These are phyloP conservation scores for Antheraea pernyi DNA, from an alignment of 1,140 invertebrate genomes.

Conservation along the genomic window DNA sequence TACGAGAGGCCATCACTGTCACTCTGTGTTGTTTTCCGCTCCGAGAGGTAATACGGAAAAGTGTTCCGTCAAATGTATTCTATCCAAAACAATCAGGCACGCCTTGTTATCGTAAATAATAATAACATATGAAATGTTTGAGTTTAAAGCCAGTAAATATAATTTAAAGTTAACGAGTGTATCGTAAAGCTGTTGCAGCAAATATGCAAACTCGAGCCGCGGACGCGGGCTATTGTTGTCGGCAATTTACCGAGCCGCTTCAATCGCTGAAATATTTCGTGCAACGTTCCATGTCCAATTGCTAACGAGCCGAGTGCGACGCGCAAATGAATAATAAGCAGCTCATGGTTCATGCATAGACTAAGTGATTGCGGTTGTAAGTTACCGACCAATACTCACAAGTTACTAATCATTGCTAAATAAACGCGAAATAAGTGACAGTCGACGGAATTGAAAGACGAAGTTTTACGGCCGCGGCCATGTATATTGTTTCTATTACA, in stretches of 20 bases:
- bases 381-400: constrained; percentile 20
- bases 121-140: neutral
- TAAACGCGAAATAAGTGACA: neutral
- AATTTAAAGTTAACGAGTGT: constrained; percentile 71
- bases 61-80: neutral
- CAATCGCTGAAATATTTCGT: constrained; percentile 78
- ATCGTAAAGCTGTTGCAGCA: constrained; percentile 69
- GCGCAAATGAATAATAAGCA: constrained; percentile 77
- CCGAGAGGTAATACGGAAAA: constrained; percentile 35
- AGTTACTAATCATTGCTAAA: constrained; percentile 3
- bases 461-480: neutral
- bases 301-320: constrained; percentile 75
- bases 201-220: constrained; percentile 45
- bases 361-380: constrained; percentile 46
- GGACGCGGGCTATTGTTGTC: constrained; percentile 64
- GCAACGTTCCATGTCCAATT: constrained; percentile 76
- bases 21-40: constrained; percentile 59
- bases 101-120: neutral
- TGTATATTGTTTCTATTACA: neutral
- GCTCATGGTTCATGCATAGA: constrained; percentile 50
- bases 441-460: neutral
- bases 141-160: constrained; percentile 43
- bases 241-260: constrained; percentile 73
- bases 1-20: constrained; percentile 54
- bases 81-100: neutral